These are phyloP conservation scores for Peromyscus nudipes DNA, from an alignment of 2,797 vertebrate genomes.

Conservation along the genomic window DNA sequence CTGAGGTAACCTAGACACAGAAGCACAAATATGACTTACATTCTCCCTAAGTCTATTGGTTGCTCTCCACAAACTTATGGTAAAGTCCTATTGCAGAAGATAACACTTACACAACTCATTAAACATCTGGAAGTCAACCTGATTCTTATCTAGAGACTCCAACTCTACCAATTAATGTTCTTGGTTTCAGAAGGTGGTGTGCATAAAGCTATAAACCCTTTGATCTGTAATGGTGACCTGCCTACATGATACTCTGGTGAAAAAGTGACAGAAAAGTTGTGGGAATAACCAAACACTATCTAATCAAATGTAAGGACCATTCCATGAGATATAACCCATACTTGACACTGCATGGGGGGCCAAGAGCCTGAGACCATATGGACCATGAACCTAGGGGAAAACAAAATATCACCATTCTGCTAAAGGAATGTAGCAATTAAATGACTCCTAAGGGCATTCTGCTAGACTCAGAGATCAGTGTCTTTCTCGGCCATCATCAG, in stretches of 20 bases:
- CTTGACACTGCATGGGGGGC: neutral
- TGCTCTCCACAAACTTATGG: neutral
- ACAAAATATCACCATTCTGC: neutral
- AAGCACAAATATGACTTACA: too few species aligned
- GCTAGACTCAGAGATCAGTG: neutral
- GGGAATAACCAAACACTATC: neutral
- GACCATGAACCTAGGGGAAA: neutral
- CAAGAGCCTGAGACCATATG: neutral
- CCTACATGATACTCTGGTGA: neutral
- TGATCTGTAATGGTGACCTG: neutral
- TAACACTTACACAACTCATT: too few species aligned
- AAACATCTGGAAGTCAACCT: neutral
- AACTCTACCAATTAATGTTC: neutral
- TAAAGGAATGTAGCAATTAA: neutral
- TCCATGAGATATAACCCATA: neutral
- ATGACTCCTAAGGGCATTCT: neutral
- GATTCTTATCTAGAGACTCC: neutral
- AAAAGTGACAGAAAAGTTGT: neutral
- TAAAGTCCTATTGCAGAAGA: neutral
- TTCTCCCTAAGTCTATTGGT: neutral
- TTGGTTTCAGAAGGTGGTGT: neutral
- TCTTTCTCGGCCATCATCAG: too few species aligned
- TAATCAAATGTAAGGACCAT: neutral
- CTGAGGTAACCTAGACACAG: too few species aligned
- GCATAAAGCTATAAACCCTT: neutral